phyloP scores from a whole-genome alignment of 1,140 invertebrate species.

The Lasaia peninsularis region DNA sequence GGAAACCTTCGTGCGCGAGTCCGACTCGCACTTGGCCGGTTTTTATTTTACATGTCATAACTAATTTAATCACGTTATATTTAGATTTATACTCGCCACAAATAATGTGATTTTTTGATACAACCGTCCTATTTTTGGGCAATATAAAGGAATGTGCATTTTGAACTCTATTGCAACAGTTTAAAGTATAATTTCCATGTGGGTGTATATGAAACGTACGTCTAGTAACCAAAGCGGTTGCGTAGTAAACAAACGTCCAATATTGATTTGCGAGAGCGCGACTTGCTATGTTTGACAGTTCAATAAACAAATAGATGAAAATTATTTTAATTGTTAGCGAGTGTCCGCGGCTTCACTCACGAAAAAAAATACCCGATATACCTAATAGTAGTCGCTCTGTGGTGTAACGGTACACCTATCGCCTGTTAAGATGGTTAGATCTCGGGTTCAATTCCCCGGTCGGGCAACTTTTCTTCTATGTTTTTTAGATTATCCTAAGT shows the following conservation, averaged over 20 bases:
- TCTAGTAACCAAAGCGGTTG: constrained; percentile 4
- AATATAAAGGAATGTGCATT: background rate
- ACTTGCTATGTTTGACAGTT: constrained; percentile 1
- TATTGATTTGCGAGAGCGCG: constrained; percentile 9
- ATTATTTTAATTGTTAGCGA: no score
- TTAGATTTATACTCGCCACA: background rate
- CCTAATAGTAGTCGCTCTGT: no score
- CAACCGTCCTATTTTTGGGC: background rate
- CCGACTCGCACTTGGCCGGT: no score
- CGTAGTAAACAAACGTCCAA: constrained; percentile 13
- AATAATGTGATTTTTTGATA: background rate
- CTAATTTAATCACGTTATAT: background rate
- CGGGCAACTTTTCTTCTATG: no score
- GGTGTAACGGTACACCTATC: no score
- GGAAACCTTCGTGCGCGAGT: no score
- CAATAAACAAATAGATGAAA: background rate
- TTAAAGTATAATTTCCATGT: background rate
- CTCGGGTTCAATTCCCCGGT: no score
- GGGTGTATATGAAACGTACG: background rate
- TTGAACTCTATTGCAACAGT: background rate
- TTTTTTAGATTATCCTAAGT: no score
- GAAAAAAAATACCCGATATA: no score
- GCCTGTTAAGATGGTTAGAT: no score
- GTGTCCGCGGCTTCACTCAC: no score
- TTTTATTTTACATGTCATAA: no score